Evolutionary conservation across 2,888 invertebrate species (phyloP).

Genomic region (Deilephila elpenor): DNA sequence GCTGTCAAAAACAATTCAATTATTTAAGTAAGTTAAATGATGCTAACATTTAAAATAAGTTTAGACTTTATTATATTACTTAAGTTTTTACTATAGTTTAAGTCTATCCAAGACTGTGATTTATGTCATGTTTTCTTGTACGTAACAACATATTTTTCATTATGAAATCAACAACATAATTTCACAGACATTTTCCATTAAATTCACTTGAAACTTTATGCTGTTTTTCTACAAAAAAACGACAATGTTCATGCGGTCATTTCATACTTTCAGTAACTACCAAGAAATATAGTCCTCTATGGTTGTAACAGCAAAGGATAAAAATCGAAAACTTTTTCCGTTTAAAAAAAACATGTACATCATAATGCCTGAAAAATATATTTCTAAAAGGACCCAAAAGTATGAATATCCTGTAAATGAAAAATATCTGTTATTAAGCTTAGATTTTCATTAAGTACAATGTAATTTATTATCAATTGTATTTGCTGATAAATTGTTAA

Average conservation of each 20-base stretch:
- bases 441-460: not conserved
- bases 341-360: not conserved
- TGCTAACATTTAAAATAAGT: constrained; percentile 21
- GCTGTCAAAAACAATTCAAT: constrained; percentile 6
- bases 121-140: not conserved
- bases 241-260: not conserved
- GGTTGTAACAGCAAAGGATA: not conserved
- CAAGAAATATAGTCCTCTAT: constrained; percentile 3
- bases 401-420: not conserved
- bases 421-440: constrained; percentile 1
- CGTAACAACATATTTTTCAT: no score
- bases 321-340: not conserved
- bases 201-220: not conserved
- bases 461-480: not conserved
- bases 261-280: not conserved
- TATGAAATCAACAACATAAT: not conserved
- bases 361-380: not conserved
- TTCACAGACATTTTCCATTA: constrained; percentile 4
- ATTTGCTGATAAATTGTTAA: not conserved
- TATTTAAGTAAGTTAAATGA: not conserved
- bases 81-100: not conserved
- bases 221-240: constrained; percentile 30
- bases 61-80: constrained; percentile 30
- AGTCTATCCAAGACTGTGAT: not conserved
- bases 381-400: not conserved